phyloP scores from a whole-genome alignment of 2,113 vertebrate genomes.

The Phrynosoma blainvillii region DNA sequence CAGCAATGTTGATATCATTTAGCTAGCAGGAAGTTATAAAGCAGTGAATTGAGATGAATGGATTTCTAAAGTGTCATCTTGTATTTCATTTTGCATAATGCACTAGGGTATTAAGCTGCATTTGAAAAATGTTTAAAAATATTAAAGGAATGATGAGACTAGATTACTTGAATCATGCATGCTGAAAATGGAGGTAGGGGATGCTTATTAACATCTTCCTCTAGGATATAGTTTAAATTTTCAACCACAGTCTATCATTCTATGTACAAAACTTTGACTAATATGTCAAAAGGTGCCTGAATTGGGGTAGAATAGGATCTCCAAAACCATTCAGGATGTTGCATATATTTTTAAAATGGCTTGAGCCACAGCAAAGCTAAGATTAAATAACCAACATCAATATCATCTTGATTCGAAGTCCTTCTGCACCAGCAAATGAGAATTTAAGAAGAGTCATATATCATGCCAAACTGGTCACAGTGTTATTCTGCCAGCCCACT shows the following conservation, averaged over 20 bases:
- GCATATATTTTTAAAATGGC: not conserved
- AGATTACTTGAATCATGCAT: slow-evolving; percentile 25
- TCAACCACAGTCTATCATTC: not conserved
- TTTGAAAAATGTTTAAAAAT: slow-evolving; percentile 22
- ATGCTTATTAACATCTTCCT: slow-evolving; percentile 15
- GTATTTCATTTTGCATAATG: not conserved
- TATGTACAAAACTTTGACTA: not conserved
- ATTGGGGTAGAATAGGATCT: not conserved
- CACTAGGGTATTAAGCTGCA: slow-evolving; percentile 4
- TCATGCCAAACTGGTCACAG: not conserved
- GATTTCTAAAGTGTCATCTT: slow-evolving; percentile 20
- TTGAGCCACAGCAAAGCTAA: not conserved
- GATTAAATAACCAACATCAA: not conserved
- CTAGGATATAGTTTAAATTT: not conserved
- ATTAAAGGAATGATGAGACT: slow-evolving; percentile 3
- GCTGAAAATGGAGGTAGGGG: not conserved
- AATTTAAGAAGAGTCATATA: not conserved
- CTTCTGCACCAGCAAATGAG: not conserved
- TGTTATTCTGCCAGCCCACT: not conserved
- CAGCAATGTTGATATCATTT: slow-evolving; percentile 17
- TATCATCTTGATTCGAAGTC: not conserved
- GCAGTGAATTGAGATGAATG: not conserved
- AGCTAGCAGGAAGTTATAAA: slow-evolving; percentile 26
- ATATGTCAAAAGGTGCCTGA: not conserved
- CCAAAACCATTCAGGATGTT: not conserved